Percentiles rank a stretch among this genome's conserved stretches.
phyloP scores from a whole-genome alignment of 1,140 invertebrate genomes.

The Sesamia nonagrioides region DNA sequence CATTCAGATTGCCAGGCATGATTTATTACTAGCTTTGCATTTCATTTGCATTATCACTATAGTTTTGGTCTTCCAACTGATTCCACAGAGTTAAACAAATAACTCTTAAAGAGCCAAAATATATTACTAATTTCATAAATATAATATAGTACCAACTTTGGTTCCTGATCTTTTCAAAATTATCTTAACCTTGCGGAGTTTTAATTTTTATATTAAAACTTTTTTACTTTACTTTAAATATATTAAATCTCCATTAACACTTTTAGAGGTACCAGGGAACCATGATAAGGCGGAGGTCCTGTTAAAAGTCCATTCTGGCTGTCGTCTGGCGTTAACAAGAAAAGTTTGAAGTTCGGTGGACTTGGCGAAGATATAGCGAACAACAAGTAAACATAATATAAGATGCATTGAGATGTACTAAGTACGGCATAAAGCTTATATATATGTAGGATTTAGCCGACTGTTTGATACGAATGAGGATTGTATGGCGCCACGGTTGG shows the following conservation, averaged over 20 bases:
- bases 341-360: conserved; percentile 46
- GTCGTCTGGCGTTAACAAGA: conserved; percentile 47
- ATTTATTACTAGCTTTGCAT: too few species aligned
- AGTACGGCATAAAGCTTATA: too few species aligned
- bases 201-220: conserved; percentile 22
- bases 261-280: conserved; percentile 35
- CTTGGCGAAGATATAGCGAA: conserved; percentile 38
- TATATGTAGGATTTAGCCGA: too few species aligned
- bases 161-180: neutral
- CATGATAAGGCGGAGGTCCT: conserved; percentile 31
- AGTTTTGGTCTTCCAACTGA: too few species aligned
- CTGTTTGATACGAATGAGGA: too few species aligned
- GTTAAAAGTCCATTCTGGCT: conserved; percentile 44
- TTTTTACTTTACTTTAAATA: conserved; percentile 18
- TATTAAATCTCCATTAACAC: conserved; percentile 44
- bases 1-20: too few species aligned
- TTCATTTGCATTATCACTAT: too few species aligned
- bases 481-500: too few species aligned
- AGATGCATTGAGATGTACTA: conserved; percentile 27
- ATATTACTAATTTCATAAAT: neutral
- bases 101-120: neutral
- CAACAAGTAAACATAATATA: conserved; percentile 27
- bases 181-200: neutral
- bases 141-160: neutral
- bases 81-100: too few species aligned